Evolutionary conservation across 2,888 invertebrate species (phyloP).

Genomic region (Prostheceraeus crozeri): DNA sequence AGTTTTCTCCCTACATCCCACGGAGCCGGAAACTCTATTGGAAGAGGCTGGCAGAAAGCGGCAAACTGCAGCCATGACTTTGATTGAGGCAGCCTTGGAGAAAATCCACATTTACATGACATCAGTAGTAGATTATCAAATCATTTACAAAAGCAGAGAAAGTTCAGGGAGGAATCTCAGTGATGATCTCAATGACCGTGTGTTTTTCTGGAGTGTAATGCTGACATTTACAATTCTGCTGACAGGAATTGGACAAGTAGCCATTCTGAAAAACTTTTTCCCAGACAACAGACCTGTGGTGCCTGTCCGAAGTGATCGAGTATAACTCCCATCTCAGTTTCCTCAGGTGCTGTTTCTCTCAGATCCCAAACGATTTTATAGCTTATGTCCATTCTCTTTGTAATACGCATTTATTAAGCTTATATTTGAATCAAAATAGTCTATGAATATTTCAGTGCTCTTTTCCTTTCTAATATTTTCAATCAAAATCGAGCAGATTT

Average conservation of each 20-base stretch:
- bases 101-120: slow-evolving; percentile 15
- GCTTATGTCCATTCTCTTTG: too few species aligned
- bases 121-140: slow-evolving; percentile 24
- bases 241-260: slow-evolving; percentile 17
- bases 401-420: too few species aligned
- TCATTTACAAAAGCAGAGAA: neutral
- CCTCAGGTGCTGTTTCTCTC: too few species aligned
- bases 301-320: too few species aligned
- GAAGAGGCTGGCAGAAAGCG: slow-evolving; percentile 9
- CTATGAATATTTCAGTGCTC: too few species aligned
- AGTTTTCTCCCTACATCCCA: slow-evolving; percentile 8
- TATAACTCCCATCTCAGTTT: too few species aligned
- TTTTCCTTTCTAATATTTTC: too few species aligned
- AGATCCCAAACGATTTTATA: too few species aligned
- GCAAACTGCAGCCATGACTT: neutral
- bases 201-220: slow-evolving; percentile 18
- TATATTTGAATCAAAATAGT: too few species aligned
- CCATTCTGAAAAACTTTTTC: slow-evolving; percentile 26
- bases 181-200: slow-evolving; percentile 20
- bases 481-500: too few species aligned
- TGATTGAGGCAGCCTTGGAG: slow-evolving; percentile 14
- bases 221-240: slow-evolving; percentile 6
- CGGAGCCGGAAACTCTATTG: slow-evolving; percentile 1
- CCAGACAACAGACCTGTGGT: slow-evolving; percentile 4
- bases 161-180: neutral